Conservation (phyloP, 2,113 vertebrate genomes). For the Junco hyemalis region DNA sequence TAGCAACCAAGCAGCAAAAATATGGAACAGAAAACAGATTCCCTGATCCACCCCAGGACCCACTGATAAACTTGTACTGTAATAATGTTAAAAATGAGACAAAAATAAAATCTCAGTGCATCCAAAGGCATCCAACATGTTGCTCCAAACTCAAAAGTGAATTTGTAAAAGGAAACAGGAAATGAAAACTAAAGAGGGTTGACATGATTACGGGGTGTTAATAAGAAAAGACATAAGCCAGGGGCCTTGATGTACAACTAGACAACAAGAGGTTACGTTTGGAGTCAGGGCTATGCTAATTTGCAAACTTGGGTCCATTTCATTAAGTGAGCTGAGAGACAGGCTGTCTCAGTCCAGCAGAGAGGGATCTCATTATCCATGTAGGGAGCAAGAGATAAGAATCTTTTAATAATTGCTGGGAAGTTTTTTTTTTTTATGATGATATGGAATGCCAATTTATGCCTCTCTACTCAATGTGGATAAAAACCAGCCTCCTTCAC, state of each 20-base stretch:
- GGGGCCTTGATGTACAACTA: conserved; percentile 80
- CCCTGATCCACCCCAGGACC: neutral
- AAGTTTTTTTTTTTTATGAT: conserved; percentile 80
- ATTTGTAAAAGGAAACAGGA: conserved; percentile 71
- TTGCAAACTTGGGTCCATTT: conserved; percentile 81
- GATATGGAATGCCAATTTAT: conserved; percentile 84
- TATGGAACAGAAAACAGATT: neutral
- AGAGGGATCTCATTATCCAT: conserved; percentile 84
- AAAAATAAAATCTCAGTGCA: conserved; percentile 2
- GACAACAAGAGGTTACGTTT: conserved; percentile 82
- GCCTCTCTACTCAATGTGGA: conserved; percentile 65
- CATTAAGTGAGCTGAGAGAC: conserved; percentile 84
- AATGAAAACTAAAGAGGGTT: conserved; percentile 70
- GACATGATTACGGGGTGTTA: conserved; percentile 80
- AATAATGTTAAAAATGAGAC: neutral
- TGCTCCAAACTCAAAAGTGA: conserved; percentile 42
- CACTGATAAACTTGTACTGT: neutral
- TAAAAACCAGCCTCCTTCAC: conserved; percentile 73
- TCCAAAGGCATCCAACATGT: neutral
- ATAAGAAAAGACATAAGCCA: conserved; percentile 83
- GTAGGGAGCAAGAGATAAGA: conserved; percentile 84
- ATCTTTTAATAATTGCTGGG: conserved; percentile 86
- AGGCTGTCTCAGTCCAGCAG: conserved; percentile 86
- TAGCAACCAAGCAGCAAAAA: neutral
- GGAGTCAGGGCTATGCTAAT: conserved; percentile 79